Conservation (phyloP, 2,113 vertebrate species). For the Malaclemys terrapin region DNA sequence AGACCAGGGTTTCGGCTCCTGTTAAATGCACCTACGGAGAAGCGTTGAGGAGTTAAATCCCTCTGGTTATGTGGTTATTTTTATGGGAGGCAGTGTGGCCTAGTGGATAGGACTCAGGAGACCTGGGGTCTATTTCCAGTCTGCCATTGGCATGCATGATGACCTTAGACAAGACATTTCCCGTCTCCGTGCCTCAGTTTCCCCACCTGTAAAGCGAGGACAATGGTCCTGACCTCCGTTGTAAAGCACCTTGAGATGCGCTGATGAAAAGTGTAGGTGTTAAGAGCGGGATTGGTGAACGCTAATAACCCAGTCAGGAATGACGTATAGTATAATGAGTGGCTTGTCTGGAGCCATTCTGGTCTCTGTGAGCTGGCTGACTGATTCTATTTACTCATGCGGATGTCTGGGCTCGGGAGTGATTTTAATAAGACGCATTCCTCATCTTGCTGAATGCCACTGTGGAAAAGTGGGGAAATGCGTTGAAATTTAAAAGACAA, state of each 20-base stretch:
- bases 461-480: conserved; percentile 38
- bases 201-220: not conserved
- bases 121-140: not conserved
- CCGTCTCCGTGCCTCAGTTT: not conserved
- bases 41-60: too few relatives aligned
- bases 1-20: not conserved
- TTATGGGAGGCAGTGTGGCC: not conserved
- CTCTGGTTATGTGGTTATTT: not conserved
- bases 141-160: not conserved
- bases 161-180: not conserved
- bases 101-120: not conserved
- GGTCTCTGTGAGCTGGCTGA: not conserved
- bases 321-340: not conserved
- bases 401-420: not conserved
- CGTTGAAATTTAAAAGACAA: conserved; percentile 41
- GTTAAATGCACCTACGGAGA: not conserved
- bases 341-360: not conserved
- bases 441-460: not conserved
- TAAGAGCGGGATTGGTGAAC: too few relatives aligned
- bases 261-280: not conserved
- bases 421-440: conserved; percentile 18
- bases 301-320: not conserved
- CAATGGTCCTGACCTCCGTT: not conserved
- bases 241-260: not conserved
- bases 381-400: not conserved